Conservation (phyloP, 2,888 invertebrate species). For the Villa cingulata region DNA sequence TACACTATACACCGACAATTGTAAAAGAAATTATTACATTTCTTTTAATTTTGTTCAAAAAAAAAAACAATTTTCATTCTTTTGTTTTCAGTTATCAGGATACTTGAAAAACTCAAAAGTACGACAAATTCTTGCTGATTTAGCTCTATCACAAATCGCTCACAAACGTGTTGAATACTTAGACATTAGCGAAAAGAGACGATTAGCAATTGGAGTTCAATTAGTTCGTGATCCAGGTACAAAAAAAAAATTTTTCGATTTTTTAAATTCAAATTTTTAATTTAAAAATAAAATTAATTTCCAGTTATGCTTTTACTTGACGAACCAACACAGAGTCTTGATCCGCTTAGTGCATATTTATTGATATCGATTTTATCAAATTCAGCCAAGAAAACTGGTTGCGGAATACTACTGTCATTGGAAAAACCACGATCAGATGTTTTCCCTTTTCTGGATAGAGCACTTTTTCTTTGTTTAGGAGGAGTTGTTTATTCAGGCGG, state of each 20-base stretch:
- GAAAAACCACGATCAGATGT: conserved; percentile 90
- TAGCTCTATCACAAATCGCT: conserved; percentile 83
- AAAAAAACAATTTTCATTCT: too few species aligned
- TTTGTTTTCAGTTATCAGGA: conserved; percentile 46
- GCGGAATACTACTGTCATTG: conserved; percentile 82
- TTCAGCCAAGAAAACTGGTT: conserved; percentile 75
- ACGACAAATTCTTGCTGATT: conserved; percentile 81
- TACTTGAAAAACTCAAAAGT: conserved; percentile 74
- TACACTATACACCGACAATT: conserved; percentile 66
- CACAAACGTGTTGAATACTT: conserved; percentile 70
- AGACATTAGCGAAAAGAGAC: conserved; percentile 76
- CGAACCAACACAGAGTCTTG: conserved; percentile 88
- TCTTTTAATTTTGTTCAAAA: not conserved
- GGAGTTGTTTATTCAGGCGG: conserved; percentile 87
- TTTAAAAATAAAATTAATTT: too few species aligned
- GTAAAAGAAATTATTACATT: conserved; percentile 31
- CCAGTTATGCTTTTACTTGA: conserved; percentile 75
- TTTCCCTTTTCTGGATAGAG: conserved; percentile 84
- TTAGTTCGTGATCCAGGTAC: conserved; percentile 87
- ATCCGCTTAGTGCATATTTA: conserved; percentile 88
- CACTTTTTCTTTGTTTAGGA: conserved; percentile 78
- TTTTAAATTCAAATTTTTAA: not conserved
- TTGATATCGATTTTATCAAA: conserved; percentile 88
- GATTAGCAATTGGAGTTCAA: conserved; percentile 84
- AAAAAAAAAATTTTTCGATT: conserved; percentile 5